phyloP scores from a whole-genome alignment of 1,140 invertebrate species.

The Bilobella aurantiaca region DNA sequence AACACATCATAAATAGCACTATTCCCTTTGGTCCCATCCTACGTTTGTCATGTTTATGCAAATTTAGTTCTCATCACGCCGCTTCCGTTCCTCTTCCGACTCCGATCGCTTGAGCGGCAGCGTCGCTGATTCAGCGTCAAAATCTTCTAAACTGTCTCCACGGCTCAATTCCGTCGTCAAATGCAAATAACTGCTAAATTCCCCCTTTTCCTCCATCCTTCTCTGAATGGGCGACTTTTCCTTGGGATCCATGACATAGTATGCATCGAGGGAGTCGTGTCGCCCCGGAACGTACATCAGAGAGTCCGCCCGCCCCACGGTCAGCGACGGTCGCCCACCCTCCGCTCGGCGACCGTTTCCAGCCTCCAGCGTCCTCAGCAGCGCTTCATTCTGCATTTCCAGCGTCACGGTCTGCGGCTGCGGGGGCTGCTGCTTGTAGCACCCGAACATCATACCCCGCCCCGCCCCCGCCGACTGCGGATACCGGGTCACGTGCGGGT shows the following conservation, averaged over 20 bases:
- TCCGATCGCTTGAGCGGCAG: neutral
- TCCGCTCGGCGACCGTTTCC: neutral
- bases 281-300: neutral
- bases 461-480: neutral
- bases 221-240: constrained; percentile 17
- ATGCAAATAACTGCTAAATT: constrained; percentile 9
- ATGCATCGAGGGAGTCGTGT: constrained; percentile 15
- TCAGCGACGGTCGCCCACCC: neutral
- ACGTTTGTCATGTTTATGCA: too few relatives aligned
- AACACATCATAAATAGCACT: too few relatives aligned
- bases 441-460: constrained; percentile 13
- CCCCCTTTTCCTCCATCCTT: constrained; percentile 8
- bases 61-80: too few relatives aligned
- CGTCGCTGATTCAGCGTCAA: neutral
- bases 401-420: neutral
- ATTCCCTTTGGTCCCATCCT: too few relatives aligned
- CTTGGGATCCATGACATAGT: constrained; percentile 5
- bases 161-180: constrained; percentile 8
- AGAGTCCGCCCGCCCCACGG: neutral
- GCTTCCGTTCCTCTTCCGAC: neutral
- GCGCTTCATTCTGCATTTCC: neutral
- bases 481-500: neutral
- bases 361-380: neutral
- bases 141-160: constrained; percentile 16
- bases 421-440: constrained; percentile 8